A percentile compares a stretch with the other conserved stretches of the same genome.
Conservation (phyloP, 2,888 invertebrate species). For the Strigamia crassipes region DNA sequence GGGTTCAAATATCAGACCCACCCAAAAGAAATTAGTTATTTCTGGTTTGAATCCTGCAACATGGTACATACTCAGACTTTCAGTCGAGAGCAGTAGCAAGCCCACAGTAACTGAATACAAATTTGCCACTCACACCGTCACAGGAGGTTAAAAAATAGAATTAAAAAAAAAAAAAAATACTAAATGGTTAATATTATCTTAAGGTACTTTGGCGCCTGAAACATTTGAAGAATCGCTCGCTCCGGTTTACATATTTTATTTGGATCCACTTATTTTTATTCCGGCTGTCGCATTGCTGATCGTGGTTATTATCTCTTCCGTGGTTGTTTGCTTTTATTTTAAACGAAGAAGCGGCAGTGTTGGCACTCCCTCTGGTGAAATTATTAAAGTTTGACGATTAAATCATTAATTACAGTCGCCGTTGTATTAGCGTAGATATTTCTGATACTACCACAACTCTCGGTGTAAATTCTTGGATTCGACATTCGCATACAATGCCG, state of each 20-base stretch:
- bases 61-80: slow-evolving; percentile 8
- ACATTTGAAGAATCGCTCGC: not conserved
- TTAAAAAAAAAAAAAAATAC: no score
- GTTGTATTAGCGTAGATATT: not conserved
- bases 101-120: slow-evolving; percentile 3
- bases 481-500: not conserved
- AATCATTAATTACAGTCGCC: no score
- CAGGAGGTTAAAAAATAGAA: slow-evolving; percentile 36
- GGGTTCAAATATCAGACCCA: not conserved
- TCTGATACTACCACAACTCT: not conserved
- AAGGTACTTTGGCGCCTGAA: not conserved
- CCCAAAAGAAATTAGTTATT: slow-evolving; percentile 41
- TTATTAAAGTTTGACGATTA: no score
- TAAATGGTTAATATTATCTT: not conserved
- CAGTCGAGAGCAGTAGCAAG: not conserved
- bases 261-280: slow-evolving; percentile 38
- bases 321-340: slow-evolving; percentile 4
- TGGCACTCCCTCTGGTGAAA: not conserved
- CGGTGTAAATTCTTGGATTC: not conserved
- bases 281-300: slow-evolving; percentile 14
- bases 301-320: slow-evolving; percentile 19
- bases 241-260: slow-evolving; percentile 33
- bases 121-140: slow-evolving; percentile 2
- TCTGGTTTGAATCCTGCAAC: slow-evolving; percentile 12
- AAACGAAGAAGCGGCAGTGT: slow-evolving; percentile 10